phyloP scores from a whole-genome alignment of 2,888 invertebrate genomes.

The Apodemia zela region DNA sequence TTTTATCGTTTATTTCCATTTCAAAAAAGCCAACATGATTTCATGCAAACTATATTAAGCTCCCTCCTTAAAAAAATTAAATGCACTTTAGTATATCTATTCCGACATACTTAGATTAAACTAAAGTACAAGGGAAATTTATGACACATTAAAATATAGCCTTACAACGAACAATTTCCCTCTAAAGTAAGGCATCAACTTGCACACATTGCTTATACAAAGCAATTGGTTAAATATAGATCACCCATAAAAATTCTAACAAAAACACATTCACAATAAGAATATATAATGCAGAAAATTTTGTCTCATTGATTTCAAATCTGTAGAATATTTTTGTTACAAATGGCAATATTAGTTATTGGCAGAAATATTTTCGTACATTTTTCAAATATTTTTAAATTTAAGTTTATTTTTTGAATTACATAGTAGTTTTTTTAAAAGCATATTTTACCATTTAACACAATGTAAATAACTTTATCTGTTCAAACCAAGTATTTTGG shows the following conservation, averaged over 20 bases:
- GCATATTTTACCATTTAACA: no score
- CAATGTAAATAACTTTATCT: no score
- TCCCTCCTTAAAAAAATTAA: constrained; percentile 58
- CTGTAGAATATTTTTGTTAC: no score
- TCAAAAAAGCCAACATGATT: constrained; percentile 72
- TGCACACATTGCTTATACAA: constrained; percentile 17
- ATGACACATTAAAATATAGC: constrained; percentile 55
- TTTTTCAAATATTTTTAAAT: no score
- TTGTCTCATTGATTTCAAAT: no score
- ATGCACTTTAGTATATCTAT: constrained; percentile 65
- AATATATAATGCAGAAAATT: neutral
- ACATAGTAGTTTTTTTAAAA: no score
- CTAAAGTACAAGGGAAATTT: constrained; percentile 60
- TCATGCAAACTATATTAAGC: constrained; percentile 58
- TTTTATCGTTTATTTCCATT: constrained; percentile 62
- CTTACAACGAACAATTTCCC: constrained; percentile 10
- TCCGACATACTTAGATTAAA: constrained; percentile 48
- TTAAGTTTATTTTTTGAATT: no score
- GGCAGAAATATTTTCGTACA: no score
- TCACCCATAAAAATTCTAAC: constrained; percentile 14
- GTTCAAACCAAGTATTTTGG: no score
- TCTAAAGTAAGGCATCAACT: constrained; percentile 16
- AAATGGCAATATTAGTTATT: no score
- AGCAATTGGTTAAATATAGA: constrained; percentile 9
- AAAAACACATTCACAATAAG: constrained; percentile 6